Evolutionary conservation across 2,888 invertebrate species (phyloP), one percentile per base, ranked within the genome.

Genomic region (Tolmerus cingulatus): DNA sequence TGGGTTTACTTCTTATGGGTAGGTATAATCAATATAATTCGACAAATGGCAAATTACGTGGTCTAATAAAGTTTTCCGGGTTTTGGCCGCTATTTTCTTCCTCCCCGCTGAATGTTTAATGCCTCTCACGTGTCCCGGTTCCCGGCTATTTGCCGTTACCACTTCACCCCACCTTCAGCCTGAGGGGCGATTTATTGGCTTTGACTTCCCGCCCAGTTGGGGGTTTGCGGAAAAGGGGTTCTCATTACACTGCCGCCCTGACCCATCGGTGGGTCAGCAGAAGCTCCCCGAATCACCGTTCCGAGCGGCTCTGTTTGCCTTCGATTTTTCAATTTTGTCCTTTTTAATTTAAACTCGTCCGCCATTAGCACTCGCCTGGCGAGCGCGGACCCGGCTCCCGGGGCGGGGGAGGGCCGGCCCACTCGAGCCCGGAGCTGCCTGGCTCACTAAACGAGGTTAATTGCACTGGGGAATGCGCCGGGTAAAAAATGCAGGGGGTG

Each of bases 401-500:
- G 30, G 78, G n/a, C 43, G n/a, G 7, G 2, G 16, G 16, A 5
- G 12, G 5, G n/a, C 1, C 1, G 51, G 7, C n/a, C n/a, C n/a
- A 51, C 8, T 51, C 51, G 51, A 51, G n/a, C 51, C n/a, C 51
- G n/a, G 16, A 51, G 51, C 51, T 19, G n/a, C 51, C 51, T 51
- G 51, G 51, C 46, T 74, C 74, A 37, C 86, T 86, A 86, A 86
- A 86, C 76, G 86, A 86, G 86, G 86, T 86, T 86, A 86, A 86
- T 86, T 86, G 86, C 74, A 66, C 40, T 57, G 55, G 55, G n/a
- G 81, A 82, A 82, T 51, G 57, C 51, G 57, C 57, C n/a, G 57
- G 34, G 57, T 74, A 85, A 85, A 74, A 85, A 85, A n/a, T 74
- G 30, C n/a, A 43, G n/a, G 16, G 34, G 74, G 12, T 66, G 82